Evolutionary conservation across 2,888 invertebrate genomes (phyloP), one percentile per base, ranked within the genome.

Genomic region (Thumatha senex): DNA sequence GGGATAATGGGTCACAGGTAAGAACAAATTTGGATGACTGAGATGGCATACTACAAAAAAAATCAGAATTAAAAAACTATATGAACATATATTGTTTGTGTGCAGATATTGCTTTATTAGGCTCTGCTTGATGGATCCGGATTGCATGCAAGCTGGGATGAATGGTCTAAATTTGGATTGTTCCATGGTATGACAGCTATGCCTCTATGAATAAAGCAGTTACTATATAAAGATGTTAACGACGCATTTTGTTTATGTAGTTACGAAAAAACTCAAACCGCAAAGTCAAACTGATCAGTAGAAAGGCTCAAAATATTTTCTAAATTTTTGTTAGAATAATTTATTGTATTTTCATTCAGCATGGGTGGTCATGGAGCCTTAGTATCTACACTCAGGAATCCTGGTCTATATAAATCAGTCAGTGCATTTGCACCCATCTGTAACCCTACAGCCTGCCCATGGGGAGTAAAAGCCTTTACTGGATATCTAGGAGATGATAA

Each of bases 321-420:
- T n/a, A n/a, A n/a, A n/a, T n/a, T 24, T 24, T 24, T 24, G 5
- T 31, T 11, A 24, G 0, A 33, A 14, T 31, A 8, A 35, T 13
- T 11, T 18, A 29, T 36, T 36, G 24, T 36, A 14, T 24, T 13
- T 39, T 11, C 51, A 90, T 93, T 41, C 78, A 98, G 98, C 77
- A 99, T 99, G 99, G 99, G 99, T 54, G 99, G 99, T 18, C 99
- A 99, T 88, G 99, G 99, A 30, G 98, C 99, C 12, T 82, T 99
- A 41, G 94, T 98, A 46, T 96, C 96, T 75, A 96, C 96, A 5
- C 85, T 99, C 38, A 96, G 97, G 83, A 98, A 98, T 85, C 98
- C 98, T 9, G 96, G 96, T 11, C 86, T 95, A 51, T 99, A 96
- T 85, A 94, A 94, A 72, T 95, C 96, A 8, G 98, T 98, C 0